Evolutionary conservation across 2,113 vertebrate genomes (phyloP).

Genomic region (Raja brachyura): DNA sequence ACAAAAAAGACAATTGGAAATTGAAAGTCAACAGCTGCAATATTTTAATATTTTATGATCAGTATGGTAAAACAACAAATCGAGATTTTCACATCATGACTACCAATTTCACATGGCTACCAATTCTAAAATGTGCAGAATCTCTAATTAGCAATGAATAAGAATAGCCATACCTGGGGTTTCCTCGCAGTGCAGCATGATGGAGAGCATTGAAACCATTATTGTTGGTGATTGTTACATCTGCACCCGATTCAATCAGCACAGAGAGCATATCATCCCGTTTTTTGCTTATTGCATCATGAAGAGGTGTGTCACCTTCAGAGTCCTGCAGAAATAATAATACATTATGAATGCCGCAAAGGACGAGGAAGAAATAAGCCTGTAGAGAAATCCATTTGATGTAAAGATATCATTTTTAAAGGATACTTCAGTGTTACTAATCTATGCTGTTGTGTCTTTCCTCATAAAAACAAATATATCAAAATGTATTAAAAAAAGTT

Average conservation of each 20-base stretch:
- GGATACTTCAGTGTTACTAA: neutral
- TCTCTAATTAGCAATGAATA: no score
- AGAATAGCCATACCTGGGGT: constrained; percentile 74
- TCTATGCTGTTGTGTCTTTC: neutral
- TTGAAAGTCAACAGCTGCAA: no score
- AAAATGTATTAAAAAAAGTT: neutral
- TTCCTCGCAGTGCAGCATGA: constrained; percentile 90
- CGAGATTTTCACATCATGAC: no score
- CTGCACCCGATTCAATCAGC: constrained; percentile 87
- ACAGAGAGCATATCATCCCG: constrained; percentile 96
- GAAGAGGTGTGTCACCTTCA: constrained; percentile 91
- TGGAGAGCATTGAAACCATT: constrained; percentile 97
- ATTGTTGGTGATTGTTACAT: constrained; percentile 98
- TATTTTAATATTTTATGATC: no score
- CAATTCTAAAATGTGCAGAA: no score
- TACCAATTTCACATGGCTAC: no score
- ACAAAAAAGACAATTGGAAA: no score
- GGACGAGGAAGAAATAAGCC: neutral
- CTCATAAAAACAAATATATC: neutral
- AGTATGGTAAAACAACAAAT: no score
- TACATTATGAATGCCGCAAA: neutral
- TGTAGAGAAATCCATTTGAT: neutral
- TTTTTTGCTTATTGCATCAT: constrained; percentile 97
- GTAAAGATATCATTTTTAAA: neutral
- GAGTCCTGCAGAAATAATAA: constrained; percentile 68